Percentiles rank a stretch among this genome's conserved stretches.
Conservation (phyloP, 2,797 vertebrate genomes). For the Cossypha polioptera region DNA sequence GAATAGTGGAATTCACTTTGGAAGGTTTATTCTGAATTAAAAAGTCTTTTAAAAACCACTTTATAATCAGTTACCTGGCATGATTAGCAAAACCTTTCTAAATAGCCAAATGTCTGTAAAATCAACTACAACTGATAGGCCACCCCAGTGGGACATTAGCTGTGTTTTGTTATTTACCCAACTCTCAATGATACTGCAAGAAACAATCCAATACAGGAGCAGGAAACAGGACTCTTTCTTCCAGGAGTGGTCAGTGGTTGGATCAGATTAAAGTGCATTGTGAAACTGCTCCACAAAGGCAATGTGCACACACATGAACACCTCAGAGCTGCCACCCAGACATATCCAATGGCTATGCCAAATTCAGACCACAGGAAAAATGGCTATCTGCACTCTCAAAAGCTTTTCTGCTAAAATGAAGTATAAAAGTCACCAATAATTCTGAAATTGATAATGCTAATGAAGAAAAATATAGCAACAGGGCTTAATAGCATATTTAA, state of each 20-base stretch:
- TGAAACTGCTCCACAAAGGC: neutral
- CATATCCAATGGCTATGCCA: neutral
- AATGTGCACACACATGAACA: neutral
- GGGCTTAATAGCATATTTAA: neutral
- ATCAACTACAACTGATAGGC: neutral
- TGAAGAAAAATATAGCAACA: neutral
- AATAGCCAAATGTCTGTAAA: neutral
- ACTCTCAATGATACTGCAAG: neutral
- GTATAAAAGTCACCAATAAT: neutral
- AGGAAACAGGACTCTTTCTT: neutral
- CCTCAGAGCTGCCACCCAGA: neutral
- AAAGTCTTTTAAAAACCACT: neutral
- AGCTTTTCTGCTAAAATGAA: neutral
- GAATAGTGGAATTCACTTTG: neutral
- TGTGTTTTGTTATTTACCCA: neutral
- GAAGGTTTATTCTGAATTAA: neutral
- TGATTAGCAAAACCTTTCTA: neutral
- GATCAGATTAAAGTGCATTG: neutral
- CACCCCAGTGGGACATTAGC: neutral
- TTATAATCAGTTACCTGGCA: neutral
- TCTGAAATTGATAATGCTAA: neutral
- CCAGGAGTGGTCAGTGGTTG: neutral
- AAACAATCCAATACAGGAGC: neutral
- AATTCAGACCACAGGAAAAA: neutral
- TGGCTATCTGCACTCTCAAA: neutral